These are phyloP conservation scores for Glareola pratincola DNA, from an alignment of 2,113 vertebrate species.

Conservation along the genomic window DNA sequence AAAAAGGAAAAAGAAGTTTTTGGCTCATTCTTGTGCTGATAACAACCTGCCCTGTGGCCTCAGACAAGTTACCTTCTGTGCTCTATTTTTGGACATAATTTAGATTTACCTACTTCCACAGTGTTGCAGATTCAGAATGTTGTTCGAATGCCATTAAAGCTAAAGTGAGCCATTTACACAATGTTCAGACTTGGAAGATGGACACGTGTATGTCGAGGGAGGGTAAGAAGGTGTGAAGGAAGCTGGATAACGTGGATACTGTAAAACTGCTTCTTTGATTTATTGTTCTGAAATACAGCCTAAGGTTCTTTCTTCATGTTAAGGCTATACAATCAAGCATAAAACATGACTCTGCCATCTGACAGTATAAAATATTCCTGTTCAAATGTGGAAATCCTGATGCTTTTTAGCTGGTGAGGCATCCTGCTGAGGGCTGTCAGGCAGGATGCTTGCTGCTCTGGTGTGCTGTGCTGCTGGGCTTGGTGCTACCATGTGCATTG, in stretches of 20 bases:
- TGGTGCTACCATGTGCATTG: background rate
- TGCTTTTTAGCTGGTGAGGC: background rate
- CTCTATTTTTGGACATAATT: background rate
- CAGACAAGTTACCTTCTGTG: background rate
- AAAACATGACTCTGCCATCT: background rate
- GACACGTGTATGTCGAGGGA: background rate
- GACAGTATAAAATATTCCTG: background rate
- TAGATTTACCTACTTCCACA: background rate
- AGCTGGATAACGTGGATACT: background rate
- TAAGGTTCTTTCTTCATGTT: background rate
- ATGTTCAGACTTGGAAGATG: background rate
- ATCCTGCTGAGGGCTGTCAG: background rate
- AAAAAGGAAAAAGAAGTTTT: background rate
- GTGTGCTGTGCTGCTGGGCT: background rate
- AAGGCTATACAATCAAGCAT: background rate
- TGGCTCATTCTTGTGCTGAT: background rate
- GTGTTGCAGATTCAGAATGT: background rate
- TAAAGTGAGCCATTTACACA: background rate
- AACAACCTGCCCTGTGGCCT: background rate
- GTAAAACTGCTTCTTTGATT: background rate
- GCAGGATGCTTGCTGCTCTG: background rate
- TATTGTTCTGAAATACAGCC: background rate
- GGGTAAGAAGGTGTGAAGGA: background rate
- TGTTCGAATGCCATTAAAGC: background rate
- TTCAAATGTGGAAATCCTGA: background rate